Conservation (phyloP, 2,888 invertebrate species). For the Rotaria macrura region DNA sequence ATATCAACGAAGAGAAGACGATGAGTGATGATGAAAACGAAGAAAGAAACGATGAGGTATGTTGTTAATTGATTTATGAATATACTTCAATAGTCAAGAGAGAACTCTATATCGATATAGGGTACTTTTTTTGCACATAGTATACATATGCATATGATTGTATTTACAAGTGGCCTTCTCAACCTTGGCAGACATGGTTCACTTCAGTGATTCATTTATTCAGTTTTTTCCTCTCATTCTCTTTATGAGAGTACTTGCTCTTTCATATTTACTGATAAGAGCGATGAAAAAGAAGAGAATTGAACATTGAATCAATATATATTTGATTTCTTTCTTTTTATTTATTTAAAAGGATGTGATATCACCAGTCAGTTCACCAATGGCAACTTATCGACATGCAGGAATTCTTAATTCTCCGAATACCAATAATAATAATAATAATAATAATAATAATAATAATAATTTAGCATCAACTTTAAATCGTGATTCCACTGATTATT, state of each 20-base stretch:
- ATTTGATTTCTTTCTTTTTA: background rate
- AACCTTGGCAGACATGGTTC: background rate
- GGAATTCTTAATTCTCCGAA: background rate
- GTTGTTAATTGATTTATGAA: background rate
- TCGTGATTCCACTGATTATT: background rate
- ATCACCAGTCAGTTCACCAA: background rate
- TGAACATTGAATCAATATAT: background rate
- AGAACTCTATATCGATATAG: background rate
- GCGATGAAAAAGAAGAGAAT: background rate
- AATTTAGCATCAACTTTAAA: background rate
- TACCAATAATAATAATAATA: background rate
- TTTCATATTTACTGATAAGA: background rate
- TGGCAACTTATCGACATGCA: background rate
- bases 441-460: background rate
- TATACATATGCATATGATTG: background rate
- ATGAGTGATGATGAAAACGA: background rate
- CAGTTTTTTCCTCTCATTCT: background rate
- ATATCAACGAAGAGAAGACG: background rate
- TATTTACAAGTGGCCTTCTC: background rate
- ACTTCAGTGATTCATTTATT: background rate
- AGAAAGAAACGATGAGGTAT: background rate
- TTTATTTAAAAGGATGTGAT: background rate
- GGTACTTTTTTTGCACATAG: background rate
- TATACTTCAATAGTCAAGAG: background rate
- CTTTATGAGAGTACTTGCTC: background rate